These are phyloP conservation scores for Malachius bipustulatus DNA, from an alignment of 2,888 invertebrate genomes.

Conservation along the genomic window DNA sequence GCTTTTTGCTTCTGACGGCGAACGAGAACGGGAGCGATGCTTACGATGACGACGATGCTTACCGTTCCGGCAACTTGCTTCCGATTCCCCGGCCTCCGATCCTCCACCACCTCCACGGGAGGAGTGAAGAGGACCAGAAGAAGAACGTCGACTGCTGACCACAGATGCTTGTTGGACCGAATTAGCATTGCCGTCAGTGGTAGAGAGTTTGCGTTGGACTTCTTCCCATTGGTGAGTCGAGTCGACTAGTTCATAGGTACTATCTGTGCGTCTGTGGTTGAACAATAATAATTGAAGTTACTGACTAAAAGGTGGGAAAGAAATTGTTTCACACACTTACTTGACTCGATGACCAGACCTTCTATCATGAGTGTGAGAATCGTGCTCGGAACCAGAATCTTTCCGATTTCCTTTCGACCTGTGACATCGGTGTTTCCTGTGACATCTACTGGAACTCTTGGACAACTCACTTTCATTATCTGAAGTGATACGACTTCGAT, in stretches of 20 bases:
- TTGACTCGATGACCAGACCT: conserved; percentile 27
- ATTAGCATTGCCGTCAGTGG: conserved; percentile 40
- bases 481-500: conserved; percentile 70
- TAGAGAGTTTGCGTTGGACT: conserved; percentile 64
- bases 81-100: conserved; percentile 30
- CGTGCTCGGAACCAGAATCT: conserved; percentile 62
- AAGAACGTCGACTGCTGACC: conserved; percentile 42
- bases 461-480: conserved; percentile 87
- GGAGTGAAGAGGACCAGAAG: conserved; percentile 20
- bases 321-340: conserved; percentile 16
- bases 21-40: conserved; percentile 48
- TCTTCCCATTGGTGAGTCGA: conserved; percentile 84
- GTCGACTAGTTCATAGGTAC: conserved; percentile 62
- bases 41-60: conserved; percentile 31
- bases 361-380: conserved; percentile 41
- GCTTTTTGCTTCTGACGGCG: conserved; percentile 55
- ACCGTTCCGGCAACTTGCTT: conserved; percentile 30
- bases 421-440: conserved; percentile 61
- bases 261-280: conserved; percentile 35
- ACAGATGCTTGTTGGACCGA: conserved; percentile 60
- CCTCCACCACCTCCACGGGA: conserved; percentile 7
- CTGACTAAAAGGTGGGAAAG: too few relatives aligned
- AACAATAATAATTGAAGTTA: background rate
- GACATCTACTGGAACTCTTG: conserved; percentile 70
- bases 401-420: conserved; percentile 62